phyloP scores from a whole-genome alignment of 2,797 vertebrate species.

The Catharus ustulatus region DNA sequence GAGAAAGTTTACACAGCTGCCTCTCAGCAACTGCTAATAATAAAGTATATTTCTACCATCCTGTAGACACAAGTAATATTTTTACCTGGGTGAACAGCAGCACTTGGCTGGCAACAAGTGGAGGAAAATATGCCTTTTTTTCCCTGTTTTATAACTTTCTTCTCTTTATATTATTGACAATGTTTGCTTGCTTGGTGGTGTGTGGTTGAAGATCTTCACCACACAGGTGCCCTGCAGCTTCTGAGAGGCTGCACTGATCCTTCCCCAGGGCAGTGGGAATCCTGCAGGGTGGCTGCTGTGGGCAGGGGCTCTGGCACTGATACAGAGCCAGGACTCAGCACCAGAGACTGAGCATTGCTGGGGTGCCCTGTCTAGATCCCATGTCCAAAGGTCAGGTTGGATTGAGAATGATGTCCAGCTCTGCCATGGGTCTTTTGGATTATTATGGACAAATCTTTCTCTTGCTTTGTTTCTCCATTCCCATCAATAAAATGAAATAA shows the following conservation, averaged over 20 bases:
- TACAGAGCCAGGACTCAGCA: accelerated
- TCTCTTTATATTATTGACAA: background rate
- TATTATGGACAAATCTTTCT: background rate
- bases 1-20: slow-evolving; percentile 38
- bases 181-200: background rate
- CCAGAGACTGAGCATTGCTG: background rate
- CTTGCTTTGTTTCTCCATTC: background rate
- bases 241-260: too few species aligned
- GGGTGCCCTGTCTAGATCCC: too few species aligned
- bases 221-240: background rate
- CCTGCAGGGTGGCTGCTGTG: background rate
- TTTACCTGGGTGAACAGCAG: background rate
- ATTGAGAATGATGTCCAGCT: background rate
- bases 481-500: background rate
- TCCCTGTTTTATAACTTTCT: background rate
- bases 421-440: background rate
- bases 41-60: background rate
- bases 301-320: background rate
- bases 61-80: background rate
- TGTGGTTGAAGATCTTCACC: background rate
- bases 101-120: background rate
- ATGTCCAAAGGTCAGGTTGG: background rate
- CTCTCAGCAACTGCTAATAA: background rate
- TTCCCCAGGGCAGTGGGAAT: background rate
- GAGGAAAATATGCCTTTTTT: background rate